phyloP scores from a whole-genome alignment of 2,113 vertebrate species.

The Rhizomys pruinosus region DNA sequence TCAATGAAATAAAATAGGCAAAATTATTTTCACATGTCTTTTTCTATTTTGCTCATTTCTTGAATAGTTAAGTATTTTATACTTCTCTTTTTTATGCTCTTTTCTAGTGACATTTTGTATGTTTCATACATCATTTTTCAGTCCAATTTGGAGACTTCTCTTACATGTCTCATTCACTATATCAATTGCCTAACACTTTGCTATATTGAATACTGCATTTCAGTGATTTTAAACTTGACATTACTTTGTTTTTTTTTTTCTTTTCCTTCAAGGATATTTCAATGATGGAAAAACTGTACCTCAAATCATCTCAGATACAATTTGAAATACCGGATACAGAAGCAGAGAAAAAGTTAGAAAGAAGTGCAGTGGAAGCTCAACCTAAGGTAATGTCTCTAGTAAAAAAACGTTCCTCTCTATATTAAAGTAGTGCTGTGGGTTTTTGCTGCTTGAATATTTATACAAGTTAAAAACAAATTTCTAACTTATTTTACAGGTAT shows the following conservation, averaged over 20 bases:
- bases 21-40: slow-evolving; percentile 8
- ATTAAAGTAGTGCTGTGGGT: background rate
- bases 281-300: slow-evolving; percentile 41
- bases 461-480: background rate
- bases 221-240: slow-evolving; percentile 16
- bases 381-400: slow-evolving; percentile 44
- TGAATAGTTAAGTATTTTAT: slow-evolving; percentile 15
- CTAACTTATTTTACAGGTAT: background rate
- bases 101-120: too few species aligned
- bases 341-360: background rate
- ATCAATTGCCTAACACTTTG: slow-evolving; percentile 31
- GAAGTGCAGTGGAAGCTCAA: background rate
- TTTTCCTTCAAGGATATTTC: slow-evolving; percentile 70
- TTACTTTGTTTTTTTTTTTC: slow-evolving; percentile 44
- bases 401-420: background rate
- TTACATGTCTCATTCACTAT: background rate
- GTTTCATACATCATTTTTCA: too few species aligned
- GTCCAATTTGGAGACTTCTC: too few species aligned
- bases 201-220: slow-evolving; percentile 19
- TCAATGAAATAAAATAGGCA: background rate
- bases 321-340: background rate
- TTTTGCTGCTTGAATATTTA: background rate
- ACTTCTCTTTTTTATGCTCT: too few species aligned
- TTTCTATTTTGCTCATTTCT: background rate
- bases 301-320: background rate